Base-by-base conservation (phyloP, 1,140 invertebrate species). In the Mizuhopecten yessoensis region DNA sequence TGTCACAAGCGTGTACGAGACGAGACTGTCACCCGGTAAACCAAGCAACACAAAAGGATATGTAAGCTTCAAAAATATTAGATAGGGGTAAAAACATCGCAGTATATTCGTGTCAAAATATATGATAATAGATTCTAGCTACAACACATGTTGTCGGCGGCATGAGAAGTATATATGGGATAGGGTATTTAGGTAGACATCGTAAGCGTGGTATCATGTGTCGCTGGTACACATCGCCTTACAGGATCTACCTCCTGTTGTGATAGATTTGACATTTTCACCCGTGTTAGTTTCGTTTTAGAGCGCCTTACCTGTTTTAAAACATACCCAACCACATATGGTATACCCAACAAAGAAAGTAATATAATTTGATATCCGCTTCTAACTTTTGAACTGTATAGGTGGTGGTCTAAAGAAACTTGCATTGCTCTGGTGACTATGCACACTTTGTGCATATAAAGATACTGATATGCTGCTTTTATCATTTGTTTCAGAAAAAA, bases 31-130 rank as follows among this genome's bases (percentile, higher is more conserved):
- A 75, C 11, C 57, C 57, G 23, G 1, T 29, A n/a, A 75, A 29
- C 57, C 15, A 5, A 9, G 9, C 1, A n/a, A 75, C n/a, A 75
- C n/a, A 75, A 75, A 75, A 13, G 57, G n/a, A 75, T 75, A 75
- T 75, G 57, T 75, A 75, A 75, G n/a, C 57, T 75, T 29, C n/a
- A 45, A 75, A n/a, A 75, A 7, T 75, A 75, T 75, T 5, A 75
- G 20, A 57, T 29, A 75, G 57, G 57, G 1, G 1, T 39, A 75
- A 17, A 75, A 75, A 75, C n/a, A 75, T 3, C 57, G 57, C 57
- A 75, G 29, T 75, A n/a, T 75, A 75, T 75, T 75, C 57, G 57
- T 75, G 57, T 75, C 57, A 75, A 75, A 29, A 75, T 75, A 75
- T 75, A 29, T n/a, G 15, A 75, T 75, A 75, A 75, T 29, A 29